Evolutionary conservation across 1,140 invertebrate species (phyloP), one percentile per base, ranked within the genome.

Genomic region (Solenopsis invicta): DNA sequence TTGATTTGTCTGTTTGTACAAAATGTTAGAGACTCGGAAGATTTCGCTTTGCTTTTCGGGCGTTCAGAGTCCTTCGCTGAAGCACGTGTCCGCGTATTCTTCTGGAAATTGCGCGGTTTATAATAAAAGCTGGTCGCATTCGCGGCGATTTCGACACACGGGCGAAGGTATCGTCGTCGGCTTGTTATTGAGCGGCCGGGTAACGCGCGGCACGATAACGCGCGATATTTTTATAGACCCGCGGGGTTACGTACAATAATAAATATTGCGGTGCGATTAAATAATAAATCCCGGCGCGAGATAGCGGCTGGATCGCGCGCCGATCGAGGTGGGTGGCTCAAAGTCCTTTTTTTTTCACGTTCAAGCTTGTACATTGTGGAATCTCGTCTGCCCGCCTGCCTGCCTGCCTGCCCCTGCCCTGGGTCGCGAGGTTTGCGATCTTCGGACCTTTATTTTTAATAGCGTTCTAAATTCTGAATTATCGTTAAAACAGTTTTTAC

Each of bases 191-290:
- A 92, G 86, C 89, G 87, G 62, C 80, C 86, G 72, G 74, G 64
- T 4, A 41, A 8, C 77, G 62, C 85, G 59, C 75, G 67, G 89
- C 88, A 88, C 89, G 93, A 94, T 92, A 93, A 92, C 91, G 91
- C 85, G 69, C 34, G 90, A 89, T 94, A 94, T 94, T 94, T 94
- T 94, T 94, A 92, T 94, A 93, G 92, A 93, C 88, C 92, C 89
- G 85, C 91, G 90, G 90, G 93, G 91, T 94, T 93, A 93, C 89
- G 89, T 77, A 62, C 91, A 94, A 94, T 94, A 95, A 95, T 94
- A 95, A 94, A 94, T 94, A 92, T 93, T 92, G 92, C 92, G 93
- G 91, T 88, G 91, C 92, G 91, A 94, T 94, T 94, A 94, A 94
- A 94, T 94, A 94, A 94, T 94, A 94, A 94, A 94, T 94, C 92